Evolutionary conservation across 1,140 invertebrate species (phyloP), one percentile per base, ranked within the genome.

Genomic region (Semibalanus balanoides): DNA sequence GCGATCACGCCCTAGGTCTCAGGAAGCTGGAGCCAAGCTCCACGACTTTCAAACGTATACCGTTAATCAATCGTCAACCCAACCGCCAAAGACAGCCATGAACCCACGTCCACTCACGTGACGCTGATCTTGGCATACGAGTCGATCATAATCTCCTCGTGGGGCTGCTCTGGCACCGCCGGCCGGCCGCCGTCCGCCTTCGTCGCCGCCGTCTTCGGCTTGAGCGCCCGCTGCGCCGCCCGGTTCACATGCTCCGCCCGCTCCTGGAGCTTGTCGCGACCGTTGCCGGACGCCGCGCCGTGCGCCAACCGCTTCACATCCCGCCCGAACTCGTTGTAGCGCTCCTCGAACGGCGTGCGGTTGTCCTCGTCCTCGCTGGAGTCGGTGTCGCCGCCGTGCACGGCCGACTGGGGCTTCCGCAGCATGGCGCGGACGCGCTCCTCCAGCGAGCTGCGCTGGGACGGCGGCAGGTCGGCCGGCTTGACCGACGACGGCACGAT

Each of bases 281-380:
- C 64, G 51, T 28, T 0, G n/a, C 74, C 28, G 30, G 70, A 11
- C 3, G 70, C 70, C 3, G 70, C 3, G 22, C 72, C n/a, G 73
- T 77, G 76, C 30, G 77, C 76, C 14, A 90, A 82, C 29, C 86
- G 81, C 79, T 92, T 92, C 28, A 93, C 85, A 72, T 86, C 83
- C 79, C 84, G 84, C 0, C 92, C 91, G 83, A 86, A 91, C 75
- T 89, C 86, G 79, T 88, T 89, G 81, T 91, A 92, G 76, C 88
- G 89, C 77, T 87, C 84, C 79, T 90, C 87, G 30, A 90, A 86
- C 81, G 89, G 90, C 83, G 91, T 89, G 81, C 88, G 86, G 78
- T 87, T 88, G 75, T 90, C 90, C 84, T 94, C 92, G 77, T 93
- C 92, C 81, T 93, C 92, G 1, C 91, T 92, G 30, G 90, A 92